phyloP scores from a whole-genome alignment of 2,797 vertebrate species.

The Podarcis siculus region DNA sequence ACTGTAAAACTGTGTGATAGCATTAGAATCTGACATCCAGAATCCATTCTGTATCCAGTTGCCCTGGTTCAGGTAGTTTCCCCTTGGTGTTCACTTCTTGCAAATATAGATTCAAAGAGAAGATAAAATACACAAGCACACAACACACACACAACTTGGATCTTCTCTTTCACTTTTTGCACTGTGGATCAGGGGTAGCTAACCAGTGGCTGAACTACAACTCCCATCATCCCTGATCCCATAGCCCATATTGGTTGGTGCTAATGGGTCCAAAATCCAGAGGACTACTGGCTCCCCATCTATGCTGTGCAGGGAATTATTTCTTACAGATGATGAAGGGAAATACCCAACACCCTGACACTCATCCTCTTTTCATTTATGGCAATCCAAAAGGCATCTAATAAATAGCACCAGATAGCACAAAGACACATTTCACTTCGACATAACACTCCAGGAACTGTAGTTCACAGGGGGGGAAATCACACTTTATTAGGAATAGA shows the following conservation, averaged over 20 bases:
- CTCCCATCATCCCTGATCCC: too few species aligned
- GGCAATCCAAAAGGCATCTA: background rate
- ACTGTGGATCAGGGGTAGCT: background rate
- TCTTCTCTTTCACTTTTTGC: background rate
- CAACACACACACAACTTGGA: background rate
- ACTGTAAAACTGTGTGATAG: background rate
- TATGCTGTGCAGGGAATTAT: background rate
- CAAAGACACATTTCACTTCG: background rate
- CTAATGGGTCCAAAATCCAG: too few species aligned
- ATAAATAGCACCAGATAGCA: background rate
- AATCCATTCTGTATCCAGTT: background rate
- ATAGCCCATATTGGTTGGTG: too few species aligned
- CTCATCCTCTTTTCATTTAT: background rate
- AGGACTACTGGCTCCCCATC: too few species aligned
- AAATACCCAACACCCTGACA: too few species aligned
- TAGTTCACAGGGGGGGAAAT: background rate
- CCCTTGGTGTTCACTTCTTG: background rate
- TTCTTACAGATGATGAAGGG: background rate
- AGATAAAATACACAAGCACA: too few species aligned
- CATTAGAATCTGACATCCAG: too few species aligned
- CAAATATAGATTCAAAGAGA: slow-evolving; percentile 9
- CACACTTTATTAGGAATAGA: slow-evolving; percentile 3
- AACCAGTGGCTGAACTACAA: too few species aligned
- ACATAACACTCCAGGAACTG: background rate
- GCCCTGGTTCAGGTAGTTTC: background rate